These are phyloP conservation scores for Sminthurinus signatus DNA, from an alignment of 1,140 invertebrate species.

Conservation along the genomic window DNA sequence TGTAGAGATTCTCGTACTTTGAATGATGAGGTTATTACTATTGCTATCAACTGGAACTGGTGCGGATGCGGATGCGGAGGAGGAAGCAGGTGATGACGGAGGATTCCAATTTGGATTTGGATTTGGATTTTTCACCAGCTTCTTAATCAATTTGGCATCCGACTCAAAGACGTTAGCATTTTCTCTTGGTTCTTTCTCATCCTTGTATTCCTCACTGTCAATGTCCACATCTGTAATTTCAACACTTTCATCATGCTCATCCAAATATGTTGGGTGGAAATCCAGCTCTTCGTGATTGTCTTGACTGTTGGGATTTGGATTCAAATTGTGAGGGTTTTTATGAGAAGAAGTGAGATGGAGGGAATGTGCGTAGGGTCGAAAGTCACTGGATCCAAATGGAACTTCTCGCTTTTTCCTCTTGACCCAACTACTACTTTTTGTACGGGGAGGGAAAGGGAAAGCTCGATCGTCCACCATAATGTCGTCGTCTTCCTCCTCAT, in stretches of 20 bases:
- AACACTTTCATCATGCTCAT: conserved; percentile 12
- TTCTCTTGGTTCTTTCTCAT: not conserved
- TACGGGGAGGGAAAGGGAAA: not conserved
- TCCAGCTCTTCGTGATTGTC: conserved; percentile 2
- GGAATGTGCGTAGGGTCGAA: no score
- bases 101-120: no score
- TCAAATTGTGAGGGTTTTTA: no score
- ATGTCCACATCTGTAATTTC: not conserved
- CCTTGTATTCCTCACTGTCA: conserved; percentile 18
- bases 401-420: not conserved
- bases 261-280: not conserved
- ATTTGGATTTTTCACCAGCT: no score
- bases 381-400: not conserved
- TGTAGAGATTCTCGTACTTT: conserved; percentile 6
- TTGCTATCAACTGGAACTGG: conserved; percentile 8
- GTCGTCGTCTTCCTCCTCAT: not conserved
- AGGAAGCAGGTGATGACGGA: no score
- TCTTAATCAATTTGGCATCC: no score
- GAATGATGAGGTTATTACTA: conserved; percentile 32
- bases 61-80: conserved; percentile 17
- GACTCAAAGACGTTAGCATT: conserved; percentile 7
- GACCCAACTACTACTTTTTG: not conserved
- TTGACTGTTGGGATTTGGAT: no score
- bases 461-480: not conserved
- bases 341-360: no score